Conservation (phyloP, 2,113 vertebrate genomes). For the Phodopus roborovskii region DNA sequence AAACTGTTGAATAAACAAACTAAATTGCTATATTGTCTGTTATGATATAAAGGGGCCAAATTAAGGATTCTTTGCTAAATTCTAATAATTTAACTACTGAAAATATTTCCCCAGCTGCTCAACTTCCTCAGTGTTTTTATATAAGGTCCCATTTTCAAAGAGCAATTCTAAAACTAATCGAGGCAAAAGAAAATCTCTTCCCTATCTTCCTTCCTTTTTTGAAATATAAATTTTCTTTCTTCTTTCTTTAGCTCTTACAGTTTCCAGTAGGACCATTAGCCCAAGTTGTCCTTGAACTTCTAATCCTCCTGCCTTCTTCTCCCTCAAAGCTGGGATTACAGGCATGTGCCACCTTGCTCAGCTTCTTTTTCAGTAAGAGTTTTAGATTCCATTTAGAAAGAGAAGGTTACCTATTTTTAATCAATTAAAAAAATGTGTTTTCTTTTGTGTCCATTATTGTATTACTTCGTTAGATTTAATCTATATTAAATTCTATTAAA, state of each 20-base stretch:
- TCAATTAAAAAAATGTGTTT: neutral
- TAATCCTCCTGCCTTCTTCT: neutral
- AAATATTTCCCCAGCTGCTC: neutral
- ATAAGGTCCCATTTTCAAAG: neutral
- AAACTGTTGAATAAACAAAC: constrained; percentile 37
- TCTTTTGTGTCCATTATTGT: neutral
- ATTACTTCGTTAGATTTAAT: neutral
- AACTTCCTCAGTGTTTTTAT: neutral
- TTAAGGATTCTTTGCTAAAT: neutral
- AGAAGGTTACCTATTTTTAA: neutral
- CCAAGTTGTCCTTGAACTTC: neutral
- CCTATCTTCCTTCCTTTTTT: too few species aligned
- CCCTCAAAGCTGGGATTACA: neutral
- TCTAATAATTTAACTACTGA: neutral
- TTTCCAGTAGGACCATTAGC: neutral
- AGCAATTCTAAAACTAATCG: neutral
- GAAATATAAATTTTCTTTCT: neutral
- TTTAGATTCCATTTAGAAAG: neutral
- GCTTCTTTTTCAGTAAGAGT: neutral
- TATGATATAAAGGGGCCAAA: constrained; percentile 32
- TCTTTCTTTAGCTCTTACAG: neutral
- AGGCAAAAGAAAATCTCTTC: neutral
- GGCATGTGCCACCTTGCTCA: neutral
- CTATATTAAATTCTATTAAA: constrained; percentile 5
- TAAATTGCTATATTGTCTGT: constrained; percentile 25